Percentiles rank a stretch among this genome's conserved stretches.
phyloP scores from a whole-genome alignment of 1,140 invertebrate genomes.

The Sitodiplosis mosellana region DNA sequence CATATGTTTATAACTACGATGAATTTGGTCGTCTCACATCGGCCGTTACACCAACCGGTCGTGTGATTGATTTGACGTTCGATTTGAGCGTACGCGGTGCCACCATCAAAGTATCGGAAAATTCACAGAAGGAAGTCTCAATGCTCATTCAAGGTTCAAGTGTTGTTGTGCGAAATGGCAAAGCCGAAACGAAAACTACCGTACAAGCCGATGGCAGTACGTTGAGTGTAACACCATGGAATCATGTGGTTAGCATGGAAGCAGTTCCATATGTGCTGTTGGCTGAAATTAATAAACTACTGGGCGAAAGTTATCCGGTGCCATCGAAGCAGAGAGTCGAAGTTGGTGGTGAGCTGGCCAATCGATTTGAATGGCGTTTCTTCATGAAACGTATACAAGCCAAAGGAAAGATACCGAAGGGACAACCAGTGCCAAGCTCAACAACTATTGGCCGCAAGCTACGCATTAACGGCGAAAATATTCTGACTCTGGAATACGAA shows the following conservation, averaged over 20 bases:
- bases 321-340: slow-evolving; percentile 77
- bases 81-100: slow-evolving; percentile 77
- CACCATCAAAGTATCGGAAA: slow-evolving; percentile 64
- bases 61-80: slow-evolving; percentile 67
- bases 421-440: slow-evolving; percentile 35
- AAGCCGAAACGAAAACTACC: slow-evolving; percentile 60
- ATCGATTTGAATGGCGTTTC: slow-evolving; percentile 89
- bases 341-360: slow-evolving; percentile 74
- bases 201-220: slow-evolving; percentile 69
- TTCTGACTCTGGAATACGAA: slow-evolving; percentile 84
- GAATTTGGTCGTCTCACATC: slow-evolving; percentile 79
- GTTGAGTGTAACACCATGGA: slow-evolving; percentile 58
- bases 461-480: slow-evolving; percentile 76
- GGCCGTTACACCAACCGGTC: slow-evolving; percentile 81
- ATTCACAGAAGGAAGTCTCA: slow-evolving; percentile 59
- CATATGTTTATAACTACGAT: slow-evolving; percentile 89
- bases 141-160: slow-evolving; percentile 76
- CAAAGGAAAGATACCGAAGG: slow-evolving; percentile 39
- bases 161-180: slow-evolving; percentile 59
- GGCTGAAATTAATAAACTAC: slow-evolving; percentile 59
- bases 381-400: slow-evolving; percentile 51
- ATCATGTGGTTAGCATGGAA: slow-evolving; percentile 65
- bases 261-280: slow-evolving; percentile 69
- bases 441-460: slow-evolving; percentile 69
- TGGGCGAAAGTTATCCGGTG: slow-evolving; percentile 77